Conservation (phyloP, 2,113 vertebrate species). For the Loxodonta africana region DNA sequence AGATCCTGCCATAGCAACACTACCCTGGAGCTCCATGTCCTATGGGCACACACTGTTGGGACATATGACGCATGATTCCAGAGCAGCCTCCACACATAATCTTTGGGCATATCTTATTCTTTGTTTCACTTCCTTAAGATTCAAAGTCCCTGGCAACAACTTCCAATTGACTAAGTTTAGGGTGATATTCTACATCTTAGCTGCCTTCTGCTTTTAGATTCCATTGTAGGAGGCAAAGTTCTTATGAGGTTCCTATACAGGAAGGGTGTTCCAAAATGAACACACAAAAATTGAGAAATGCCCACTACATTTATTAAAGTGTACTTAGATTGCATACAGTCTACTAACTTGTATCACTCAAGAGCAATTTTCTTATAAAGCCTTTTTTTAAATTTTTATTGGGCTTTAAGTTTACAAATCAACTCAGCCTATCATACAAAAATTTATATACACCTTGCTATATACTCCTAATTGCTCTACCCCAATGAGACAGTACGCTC, state of each 20-base stretch:
- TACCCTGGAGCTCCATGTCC: not conserved
- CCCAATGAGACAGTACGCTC: too few species aligned
- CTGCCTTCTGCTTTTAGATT: not conserved
- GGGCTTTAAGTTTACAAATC: too few species aligned
- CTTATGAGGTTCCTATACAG: not conserved
- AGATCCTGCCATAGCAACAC: not conserved
- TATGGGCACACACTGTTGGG: not conserved
- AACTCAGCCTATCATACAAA: too few species aligned
- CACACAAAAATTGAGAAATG: not conserved
- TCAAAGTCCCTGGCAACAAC: not conserved
- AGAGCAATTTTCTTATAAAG: slow-evolving; percentile 17
- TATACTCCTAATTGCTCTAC: too few species aligned
- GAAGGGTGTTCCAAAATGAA: not conserved
- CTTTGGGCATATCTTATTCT: not conserved
- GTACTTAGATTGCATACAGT: not conserved
- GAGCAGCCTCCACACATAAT: not conserved
- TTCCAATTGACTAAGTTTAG: not conserved
- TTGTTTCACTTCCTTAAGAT: not conserved
- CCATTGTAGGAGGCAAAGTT: not conserved
- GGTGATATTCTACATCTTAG: not conserved
- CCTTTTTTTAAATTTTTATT: not conserved
- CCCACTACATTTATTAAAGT: not conserved
- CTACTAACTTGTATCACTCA: not conserved
- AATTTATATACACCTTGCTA: too few species aligned
- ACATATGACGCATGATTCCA: not conserved